Evolutionary conservation across 2,888 invertebrate genomes (phyloP).

Genomic region (Drosophila kambysellisi): DNA sequence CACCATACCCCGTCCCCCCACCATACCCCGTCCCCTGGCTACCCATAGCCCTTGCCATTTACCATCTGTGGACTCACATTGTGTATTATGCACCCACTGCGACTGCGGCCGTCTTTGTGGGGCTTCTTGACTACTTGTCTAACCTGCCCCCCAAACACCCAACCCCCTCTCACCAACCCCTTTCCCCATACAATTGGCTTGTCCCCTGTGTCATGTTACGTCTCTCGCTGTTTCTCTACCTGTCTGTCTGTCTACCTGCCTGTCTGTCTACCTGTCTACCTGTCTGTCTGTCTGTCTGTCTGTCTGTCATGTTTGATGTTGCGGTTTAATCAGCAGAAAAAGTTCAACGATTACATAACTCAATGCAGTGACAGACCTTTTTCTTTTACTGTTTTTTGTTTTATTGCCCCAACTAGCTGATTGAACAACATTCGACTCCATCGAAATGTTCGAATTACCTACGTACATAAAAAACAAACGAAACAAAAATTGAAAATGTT

Average conservation of each 20-base stretch:
- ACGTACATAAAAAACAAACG: slow-evolving; percentile 9
- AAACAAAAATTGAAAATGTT: slow-evolving; percentile 13
- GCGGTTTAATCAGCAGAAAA: slow-evolving; percentile 46
- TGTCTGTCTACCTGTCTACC: neutral
- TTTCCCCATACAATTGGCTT: slow-evolving; percentile 5
- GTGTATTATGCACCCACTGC: slow-evolving; percentile 1
- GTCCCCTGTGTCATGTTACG: slow-evolving; percentile 48
- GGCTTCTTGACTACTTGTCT: slow-evolving; percentile 44
- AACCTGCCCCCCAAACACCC: neutral
- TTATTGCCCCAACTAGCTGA: slow-evolving; percentile 15
- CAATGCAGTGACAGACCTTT: slow-evolving; percentile 26
- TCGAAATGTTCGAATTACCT: neutral
- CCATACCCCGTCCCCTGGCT: neutral
- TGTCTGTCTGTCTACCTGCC: neutral
- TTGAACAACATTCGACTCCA: slow-evolving; percentile 3
- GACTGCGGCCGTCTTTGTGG: slow-evolving; percentile 38
- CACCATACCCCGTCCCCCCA: neutral
- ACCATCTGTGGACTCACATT: slow-evolving; percentile 3
- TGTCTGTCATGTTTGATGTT: slow-evolving; percentile 43
- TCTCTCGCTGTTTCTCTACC: neutral
- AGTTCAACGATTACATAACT: slow-evolving; percentile 43
- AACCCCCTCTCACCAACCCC: neutral
- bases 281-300: slow-evolving; percentile 2
- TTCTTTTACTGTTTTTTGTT: neutral
- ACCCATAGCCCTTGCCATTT: neutral